Conservation (phyloP, 2,888 invertebrate species). For the Listrodromus nycthemerus region DNA sequence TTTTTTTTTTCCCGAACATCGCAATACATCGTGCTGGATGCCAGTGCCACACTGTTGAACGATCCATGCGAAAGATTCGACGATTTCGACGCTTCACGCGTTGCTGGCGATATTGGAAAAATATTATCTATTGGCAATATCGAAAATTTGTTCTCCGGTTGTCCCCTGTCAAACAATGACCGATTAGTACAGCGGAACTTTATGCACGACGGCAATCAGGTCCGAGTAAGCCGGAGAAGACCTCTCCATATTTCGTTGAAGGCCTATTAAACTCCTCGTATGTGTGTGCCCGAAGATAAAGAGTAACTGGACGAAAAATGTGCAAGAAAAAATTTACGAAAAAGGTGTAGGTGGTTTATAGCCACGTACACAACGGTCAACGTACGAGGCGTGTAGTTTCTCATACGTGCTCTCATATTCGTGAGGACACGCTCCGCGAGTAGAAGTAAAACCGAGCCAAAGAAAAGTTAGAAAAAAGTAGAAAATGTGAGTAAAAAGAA, state of each 20-base stretch:
- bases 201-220: constrained; percentile 32
- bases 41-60: not conserved
- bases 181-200: not conserved
- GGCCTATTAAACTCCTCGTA: constrained; percentile 67
- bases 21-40: not conserved
- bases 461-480: constrained; percentile 51
- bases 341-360: constrained; percentile 39
- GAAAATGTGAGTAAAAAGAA: constrained; percentile 22
- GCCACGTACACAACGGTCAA: constrained; percentile 46
- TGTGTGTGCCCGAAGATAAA: constrained; percentile 52
- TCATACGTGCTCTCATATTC: constrained; percentile 58
- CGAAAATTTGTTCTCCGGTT: not conserved
- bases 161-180: not conserved
- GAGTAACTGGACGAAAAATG: constrained; percentile 26
- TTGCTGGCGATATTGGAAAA: not conserved
- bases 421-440: not conserved
- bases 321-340: constrained; percentile 21
- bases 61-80: not conserved
- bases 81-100: not conserved
- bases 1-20: not conserved
- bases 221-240: constrained; percentile 17
- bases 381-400: constrained; percentile 30
- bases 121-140: not conserved
- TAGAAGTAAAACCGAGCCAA: constrained; percentile 22
- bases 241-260: constrained; percentile 63